phyloP scores from a whole-genome alignment of 1,140 invertebrate species.

The Lucilia cuprina region DNA sequence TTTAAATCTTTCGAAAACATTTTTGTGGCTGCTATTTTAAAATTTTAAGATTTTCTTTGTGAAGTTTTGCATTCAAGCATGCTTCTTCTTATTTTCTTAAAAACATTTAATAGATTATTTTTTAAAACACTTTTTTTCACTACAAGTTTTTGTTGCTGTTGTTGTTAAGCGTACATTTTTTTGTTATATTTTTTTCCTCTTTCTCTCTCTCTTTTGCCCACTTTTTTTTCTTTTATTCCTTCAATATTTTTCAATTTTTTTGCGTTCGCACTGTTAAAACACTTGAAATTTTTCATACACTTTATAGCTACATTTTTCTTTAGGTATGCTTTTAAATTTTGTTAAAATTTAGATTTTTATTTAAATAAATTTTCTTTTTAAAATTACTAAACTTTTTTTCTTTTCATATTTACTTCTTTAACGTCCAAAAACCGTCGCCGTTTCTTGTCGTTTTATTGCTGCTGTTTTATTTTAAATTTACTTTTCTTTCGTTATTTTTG shows the following conservation, averaged over 20 bases:
- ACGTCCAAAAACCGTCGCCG: too few species aligned
- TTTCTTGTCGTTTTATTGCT: too few species aligned
- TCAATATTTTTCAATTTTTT: neutral
- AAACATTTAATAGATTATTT: neutral
- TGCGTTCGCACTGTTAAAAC: neutral
- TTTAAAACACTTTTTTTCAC: neutral
- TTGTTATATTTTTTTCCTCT: neutral
- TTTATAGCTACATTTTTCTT: neutral
- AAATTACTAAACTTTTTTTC: too few species aligned
- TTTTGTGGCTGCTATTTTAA: neutral
- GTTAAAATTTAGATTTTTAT: too few species aligned
- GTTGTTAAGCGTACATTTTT: neutral
- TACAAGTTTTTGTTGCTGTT: neutral
- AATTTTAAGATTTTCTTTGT: neutral
- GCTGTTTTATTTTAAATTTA: neutral
- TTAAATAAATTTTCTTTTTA: too few species aligned
- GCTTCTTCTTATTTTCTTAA: neutral
- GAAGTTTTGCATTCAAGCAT: neutral
- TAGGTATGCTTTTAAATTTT: too few species aligned
- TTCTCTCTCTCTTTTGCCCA: neutral
- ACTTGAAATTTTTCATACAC: neutral
- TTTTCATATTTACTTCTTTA: too few species aligned
- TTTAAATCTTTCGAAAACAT: neutral
- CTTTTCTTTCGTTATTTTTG: neutral
- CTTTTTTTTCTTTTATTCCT: neutral